Evolutionary conservation across 2,113 vertebrate species (phyloP).

Genomic region (Furnarius figulus): DNA sequence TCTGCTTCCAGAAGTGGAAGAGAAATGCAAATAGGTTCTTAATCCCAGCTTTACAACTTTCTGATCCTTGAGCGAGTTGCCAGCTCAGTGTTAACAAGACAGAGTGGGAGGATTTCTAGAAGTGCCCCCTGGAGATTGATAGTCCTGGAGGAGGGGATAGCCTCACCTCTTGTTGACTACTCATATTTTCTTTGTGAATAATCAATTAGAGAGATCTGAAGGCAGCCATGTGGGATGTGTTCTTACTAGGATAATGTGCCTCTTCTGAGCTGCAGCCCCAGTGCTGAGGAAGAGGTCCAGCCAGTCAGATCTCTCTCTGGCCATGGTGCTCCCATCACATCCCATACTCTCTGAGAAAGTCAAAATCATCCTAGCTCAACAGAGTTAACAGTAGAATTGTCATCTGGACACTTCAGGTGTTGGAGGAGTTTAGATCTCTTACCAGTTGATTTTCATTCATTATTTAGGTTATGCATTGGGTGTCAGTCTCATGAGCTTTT

Average conservation of each 20-base stretch:
- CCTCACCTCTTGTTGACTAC: neutral
- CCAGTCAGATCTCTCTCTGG: neutral
- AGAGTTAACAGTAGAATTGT: neutral
- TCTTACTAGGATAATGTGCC: neutral
- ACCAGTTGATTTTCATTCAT: neutral
- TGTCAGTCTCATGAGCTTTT: neutral
- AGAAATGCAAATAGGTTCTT: neutral
- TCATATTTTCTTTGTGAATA: neutral
- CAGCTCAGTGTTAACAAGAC: neutral
- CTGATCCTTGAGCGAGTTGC: neutral
- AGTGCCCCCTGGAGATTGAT: neutral
- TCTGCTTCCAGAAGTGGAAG: neutral
- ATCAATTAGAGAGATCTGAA: neutral
- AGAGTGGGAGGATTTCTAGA: neutral
- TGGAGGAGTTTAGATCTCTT: neutral
- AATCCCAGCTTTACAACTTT: neutral
- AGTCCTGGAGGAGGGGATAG: neutral
- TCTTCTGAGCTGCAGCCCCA: neutral
- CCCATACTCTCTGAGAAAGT: neutral
- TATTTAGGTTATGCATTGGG: neutral
- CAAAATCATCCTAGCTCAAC: neutral
- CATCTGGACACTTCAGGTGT: neutral
- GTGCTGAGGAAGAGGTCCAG: neutral
- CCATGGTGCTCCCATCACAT: neutral
- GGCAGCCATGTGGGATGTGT: neutral